Base-by-base conservation (phyloP, 2,797 vertebrate genomes). In the Calcarius lapponicus region DNA sequence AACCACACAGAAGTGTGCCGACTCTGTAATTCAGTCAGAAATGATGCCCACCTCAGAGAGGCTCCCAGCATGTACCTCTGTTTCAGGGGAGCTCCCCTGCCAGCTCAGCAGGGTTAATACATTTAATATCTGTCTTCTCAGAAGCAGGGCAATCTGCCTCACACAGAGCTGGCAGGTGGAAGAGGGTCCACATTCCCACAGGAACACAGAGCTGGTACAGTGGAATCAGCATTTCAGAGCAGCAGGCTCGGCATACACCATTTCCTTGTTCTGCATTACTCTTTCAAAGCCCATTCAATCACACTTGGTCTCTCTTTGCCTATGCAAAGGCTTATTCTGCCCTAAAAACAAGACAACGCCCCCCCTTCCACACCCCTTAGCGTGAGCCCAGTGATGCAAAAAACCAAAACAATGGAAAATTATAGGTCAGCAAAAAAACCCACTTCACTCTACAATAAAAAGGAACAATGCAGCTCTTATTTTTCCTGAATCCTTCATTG, bases 381-480 rank as follows among this genome's bases (percentile, higher is more conserved):
- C 2, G 2, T 43, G 47, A 6, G 20, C 84, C 54, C 76, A 80
- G 26, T 14, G 61, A 92, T 57, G 69, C 65, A 72, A 88, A 78
- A 51, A 9, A 1, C 12, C 26, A 54, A 31, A 74, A 88, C n/a
- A 88, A 91, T 40, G 51, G 61, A 82, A 97, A 90, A 57, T 8
- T 17, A 64, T 2, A 47, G 24, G 43, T 91, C 91, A 95, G 90
- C 90, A 74, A 91, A 83, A 94, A 94, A 65, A 2, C 7, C 28
- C 29, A 57, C 17, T 56, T 48, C 11, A 17, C 28, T 75, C 90
- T 82, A 36, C 51, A 83, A 54, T 19, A 79, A 53, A 86, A 94
- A 67, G 32, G 38, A 87, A 96, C 83, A 96, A 92, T 19, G 48
- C 66, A 88, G 79, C 51, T 92, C 57, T 92, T 91, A 29, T 74